phyloP scores from a whole-genome alignment of 2,888 invertebrate species.

The Parnassius smintheus region DNA sequence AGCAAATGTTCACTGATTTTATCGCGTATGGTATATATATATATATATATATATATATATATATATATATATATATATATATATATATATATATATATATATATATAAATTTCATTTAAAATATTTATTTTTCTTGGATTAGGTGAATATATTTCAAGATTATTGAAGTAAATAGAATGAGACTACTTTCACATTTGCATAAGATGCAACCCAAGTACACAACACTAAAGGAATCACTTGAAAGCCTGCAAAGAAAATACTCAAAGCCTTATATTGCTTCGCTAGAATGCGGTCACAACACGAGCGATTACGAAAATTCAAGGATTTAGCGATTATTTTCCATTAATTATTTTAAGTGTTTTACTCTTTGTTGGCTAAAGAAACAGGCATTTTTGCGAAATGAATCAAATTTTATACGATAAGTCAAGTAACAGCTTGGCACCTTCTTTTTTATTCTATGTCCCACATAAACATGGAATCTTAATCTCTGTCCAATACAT shows the following conservation, averaged over 20 bases:
- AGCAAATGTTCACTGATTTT: too few relatives aligned
- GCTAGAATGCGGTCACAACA: conserved; percentile 48
- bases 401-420: too few relatives aligned
- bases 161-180: conserved; percentile 18
- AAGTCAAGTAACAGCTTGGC: too few relatives aligned
- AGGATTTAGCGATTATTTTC: too few relatives aligned
- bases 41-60: neutral
- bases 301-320: conserved; percentile 16
- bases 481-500: too few relatives aligned
- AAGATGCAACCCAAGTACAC: conserved; percentile 33
- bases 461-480: too few relatives aligned
- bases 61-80: neutral
- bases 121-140: neutral
- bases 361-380: too few relatives aligned
- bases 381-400: too few relatives aligned
- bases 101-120: neutral
- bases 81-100: neutral
- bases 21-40: neutral
- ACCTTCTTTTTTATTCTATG: too few relatives aligned
- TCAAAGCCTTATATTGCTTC: conserved; percentile 77
- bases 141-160: neutral
- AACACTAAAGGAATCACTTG: conserved; percentile 59
- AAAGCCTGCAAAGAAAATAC: conserved; percentile 77
- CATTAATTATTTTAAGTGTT: too few relatives aligned
- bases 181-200: conserved; percentile 15